Conservation (phyloP, 2,797 vertebrate genomes). For the Gymnoscopelus microlampas region DNA sequence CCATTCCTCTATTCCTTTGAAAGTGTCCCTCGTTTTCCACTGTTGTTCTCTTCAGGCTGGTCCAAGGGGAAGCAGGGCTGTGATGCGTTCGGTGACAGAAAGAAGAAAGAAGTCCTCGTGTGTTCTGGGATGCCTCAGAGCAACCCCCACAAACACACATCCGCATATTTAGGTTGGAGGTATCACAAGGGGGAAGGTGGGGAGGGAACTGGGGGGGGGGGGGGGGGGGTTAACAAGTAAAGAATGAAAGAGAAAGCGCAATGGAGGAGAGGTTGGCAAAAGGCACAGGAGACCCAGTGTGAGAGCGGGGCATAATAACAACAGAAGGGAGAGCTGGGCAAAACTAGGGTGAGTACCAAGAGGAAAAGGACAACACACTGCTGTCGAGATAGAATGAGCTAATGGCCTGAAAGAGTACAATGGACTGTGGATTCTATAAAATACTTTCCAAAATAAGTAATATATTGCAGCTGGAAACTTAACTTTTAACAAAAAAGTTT, state of each 20-base stretch:
- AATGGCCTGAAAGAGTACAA: neutral
- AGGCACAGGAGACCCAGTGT: neutral
- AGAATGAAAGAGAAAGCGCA: neutral
- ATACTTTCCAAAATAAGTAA: neutral
- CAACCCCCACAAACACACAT: too few relatives aligned
- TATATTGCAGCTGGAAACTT: too few relatives aligned
- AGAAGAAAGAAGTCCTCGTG: neutral
- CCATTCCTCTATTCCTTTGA: neutral
- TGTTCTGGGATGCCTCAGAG: neutral
- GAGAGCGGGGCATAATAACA: too few relatives aligned
- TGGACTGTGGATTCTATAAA: neutral
- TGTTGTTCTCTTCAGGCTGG: neutral
- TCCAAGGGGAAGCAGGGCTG: neutral
- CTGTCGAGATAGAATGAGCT: too few relatives aligned
- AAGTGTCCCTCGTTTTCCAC: neutral
- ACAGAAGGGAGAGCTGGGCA: constrained; percentile 9
- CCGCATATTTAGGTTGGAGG: too few relatives aligned
- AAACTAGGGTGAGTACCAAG: constrained; percentile 13
- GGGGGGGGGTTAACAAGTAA: too few relatives aligned
- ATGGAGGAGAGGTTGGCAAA: neutral
- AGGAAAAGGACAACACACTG: neutral
- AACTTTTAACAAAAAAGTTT: too few relatives aligned
- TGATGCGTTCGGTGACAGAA: neutral
- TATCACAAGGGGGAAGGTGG: too few relatives aligned
- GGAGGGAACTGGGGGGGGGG: too few relatives aligned